Conservation (phyloP, 2,888 invertebrate species). For the Tinea semifulvella region DNA sequence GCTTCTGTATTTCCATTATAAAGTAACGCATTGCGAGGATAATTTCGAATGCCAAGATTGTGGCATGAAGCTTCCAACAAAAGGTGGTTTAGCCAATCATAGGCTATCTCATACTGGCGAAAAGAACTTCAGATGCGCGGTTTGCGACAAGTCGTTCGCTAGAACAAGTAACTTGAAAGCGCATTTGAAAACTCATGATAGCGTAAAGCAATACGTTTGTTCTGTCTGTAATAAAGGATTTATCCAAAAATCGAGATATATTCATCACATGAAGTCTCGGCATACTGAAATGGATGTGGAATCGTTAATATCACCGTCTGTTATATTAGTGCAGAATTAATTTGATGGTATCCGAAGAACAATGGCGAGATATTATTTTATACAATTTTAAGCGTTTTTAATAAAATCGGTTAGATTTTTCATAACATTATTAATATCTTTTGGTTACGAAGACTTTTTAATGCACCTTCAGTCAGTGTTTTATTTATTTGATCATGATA, state of each 20-base stretch:
- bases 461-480: too few relatives aligned
- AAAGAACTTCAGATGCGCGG: conserved; percentile 45
- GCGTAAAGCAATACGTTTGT: conserved; percentile 37
- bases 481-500: too few relatives aligned
- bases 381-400: too few relatives aligned
- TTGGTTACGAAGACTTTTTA: too few relatives aligned
- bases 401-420: too few relatives aligned
- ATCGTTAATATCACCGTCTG: too few relatives aligned
- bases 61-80: conserved; percentile 36
- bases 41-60: conserved; percentile 38
- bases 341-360: too few relatives aligned
- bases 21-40: conserved; percentile 28
- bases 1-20: conserved; percentile 24
- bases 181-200: conserved; percentile 36
- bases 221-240: conserved; percentile 28
- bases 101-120: conserved; percentile 56
- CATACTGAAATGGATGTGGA: conserved; percentile 28
- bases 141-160: conserved; percentile 58
- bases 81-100: conserved; percentile 42
- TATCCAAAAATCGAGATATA: conserved; percentile 31
- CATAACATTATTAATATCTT: too few relatives aligned
- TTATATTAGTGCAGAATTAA: too few relatives aligned
- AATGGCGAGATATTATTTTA: too few relatives aligned
- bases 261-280: conserved; percentile 37
- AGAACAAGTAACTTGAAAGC: conserved; percentile 47